phyloP scores from a whole-genome alignment of 2,113 vertebrate genomes.

The Riparia riparia region DNA sequence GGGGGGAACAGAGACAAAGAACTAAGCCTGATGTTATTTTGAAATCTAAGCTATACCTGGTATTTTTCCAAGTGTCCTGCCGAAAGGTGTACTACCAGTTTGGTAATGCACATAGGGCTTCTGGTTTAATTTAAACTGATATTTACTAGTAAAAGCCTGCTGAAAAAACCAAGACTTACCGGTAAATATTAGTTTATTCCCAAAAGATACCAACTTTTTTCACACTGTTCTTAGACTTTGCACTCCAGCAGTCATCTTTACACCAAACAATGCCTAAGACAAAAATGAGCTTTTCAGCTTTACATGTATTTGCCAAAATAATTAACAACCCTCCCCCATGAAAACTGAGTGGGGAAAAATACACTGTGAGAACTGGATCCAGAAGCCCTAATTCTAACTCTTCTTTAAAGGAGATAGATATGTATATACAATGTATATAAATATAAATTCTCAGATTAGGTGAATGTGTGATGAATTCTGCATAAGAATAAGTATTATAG shows the following conservation, averaged over 20 bases:
- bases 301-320: slow-evolving; percentile 76
- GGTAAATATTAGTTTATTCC: slow-evolving; percentile 81
- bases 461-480: slow-evolving; percentile 74
- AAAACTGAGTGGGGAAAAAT: slow-evolving; percentile 68
- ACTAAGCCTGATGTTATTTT: background rate
- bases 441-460: slow-evolving; percentile 70
- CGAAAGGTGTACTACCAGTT: slow-evolving; percentile 14
- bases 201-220: slow-evolving; percentile 79
- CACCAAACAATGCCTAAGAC: slow-evolving; percentile 80
- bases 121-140: slow-evolving; percentile 79
- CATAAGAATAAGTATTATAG: slow-evolving; percentile 74
- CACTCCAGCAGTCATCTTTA: slow-evolving; percentile 79
- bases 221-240: slow-evolving; percentile 78
- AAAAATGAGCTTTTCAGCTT: slow-evolving; percentile 80
- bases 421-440: slow-evolving; percentile 68
- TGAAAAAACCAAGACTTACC: slow-evolving; percentile 80
- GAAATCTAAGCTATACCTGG: background rate
- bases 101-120: slow-evolving; percentile 68
- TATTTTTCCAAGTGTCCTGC: slow-evolving; percentile 21
- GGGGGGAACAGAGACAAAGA: background rate
- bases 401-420: slow-evolving; percentile 62
- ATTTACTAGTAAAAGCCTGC: slow-evolving; percentile 80
- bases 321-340: slow-evolving; percentile 74
- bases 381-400: slow-evolving; percentile 76
- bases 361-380: slow-evolving; percentile 69